Base-by-base conservation (phyloP, 1,140 invertebrate species). In the Scaptomyza graminum region DNA sequence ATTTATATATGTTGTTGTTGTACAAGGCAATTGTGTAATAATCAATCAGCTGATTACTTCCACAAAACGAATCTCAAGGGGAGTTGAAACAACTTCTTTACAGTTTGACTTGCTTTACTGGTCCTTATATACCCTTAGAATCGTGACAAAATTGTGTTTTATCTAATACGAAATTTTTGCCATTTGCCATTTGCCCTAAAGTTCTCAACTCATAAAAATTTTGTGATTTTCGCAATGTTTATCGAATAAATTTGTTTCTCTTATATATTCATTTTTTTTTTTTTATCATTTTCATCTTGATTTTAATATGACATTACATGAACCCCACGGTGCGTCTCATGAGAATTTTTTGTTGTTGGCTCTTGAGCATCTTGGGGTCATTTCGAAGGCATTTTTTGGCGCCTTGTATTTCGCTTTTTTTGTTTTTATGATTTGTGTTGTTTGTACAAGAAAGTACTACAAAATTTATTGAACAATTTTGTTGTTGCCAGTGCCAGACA, bases 381-480 rank as follows among this genome's bases (percentile, higher is more conserved):
- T 37, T 52, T 56, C 37, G 34, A 46, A 51, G 52, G 61, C 76
- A 74, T 64, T 77, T 22, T 79, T 77, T 25, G 7, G 3, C 22
- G 51, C 12, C 1, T 43, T 43, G 51, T 44, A 3, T 22, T 22
- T 22, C 13, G n/a, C 11, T 39, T 65, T 41, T 46, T 55, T 15
- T 43, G 43, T 25, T 74, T 57, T 83, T 83, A 88, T 88, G 84
- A 88, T 89, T 88, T 88, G 83, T 79, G 76, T 84, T 88, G 84
- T 89, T 88, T 88, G 84, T 59, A 57, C 64, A 88, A 76, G 84
- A 88, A 88, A 88, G 88, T 89, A 89, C 79, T 88, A 83, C 73
- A 88, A 88, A 88, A 89, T 88, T 88, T 88, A 88, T 88, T 88
- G 84, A 88, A 88, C 89, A 88, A 88, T 85, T 85, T 85, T 73